Conservation (phyloP, 2,113 vertebrate genomes). For the Dissostichus mawsoni region DNA sequence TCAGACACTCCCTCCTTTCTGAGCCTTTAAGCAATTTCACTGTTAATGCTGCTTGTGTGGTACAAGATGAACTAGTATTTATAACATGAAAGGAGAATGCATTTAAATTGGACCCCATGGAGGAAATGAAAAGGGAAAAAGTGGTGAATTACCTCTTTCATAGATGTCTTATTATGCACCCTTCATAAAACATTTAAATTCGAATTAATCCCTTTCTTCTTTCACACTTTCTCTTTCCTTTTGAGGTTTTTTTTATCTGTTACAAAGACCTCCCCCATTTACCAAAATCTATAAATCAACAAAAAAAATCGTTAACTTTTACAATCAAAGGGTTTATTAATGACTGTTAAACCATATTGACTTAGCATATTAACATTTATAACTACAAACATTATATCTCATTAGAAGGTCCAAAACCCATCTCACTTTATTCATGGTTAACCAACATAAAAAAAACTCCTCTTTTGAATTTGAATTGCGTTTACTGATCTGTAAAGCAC, state of each 20-base stretch:
- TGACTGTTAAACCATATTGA: not conserved
- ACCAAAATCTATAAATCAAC: not conserved
- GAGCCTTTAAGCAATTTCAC: conserved; percentile 9
- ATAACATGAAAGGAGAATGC: not conserved
- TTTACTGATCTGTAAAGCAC: not conserved
- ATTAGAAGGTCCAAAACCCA: not conserved
- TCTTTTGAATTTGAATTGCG: not conserved
- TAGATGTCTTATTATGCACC: not conserved
- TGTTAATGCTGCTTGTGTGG: not conserved
- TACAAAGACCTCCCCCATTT: not conserved
- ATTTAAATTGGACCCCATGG: not conserved
- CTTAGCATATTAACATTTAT: not conserved
- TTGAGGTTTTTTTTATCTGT: not conserved
- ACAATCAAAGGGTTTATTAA: too few relatives aligned
- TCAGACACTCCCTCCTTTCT: conserved; percentile 7
- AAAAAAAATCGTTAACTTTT: too few relatives aligned
- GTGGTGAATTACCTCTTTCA: too few relatives aligned
- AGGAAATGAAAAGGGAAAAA: not conserved
- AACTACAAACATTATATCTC: not conserved
- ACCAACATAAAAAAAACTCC: not conserved
- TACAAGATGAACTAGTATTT: conserved; percentile 12
- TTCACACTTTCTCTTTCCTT: not conserved
- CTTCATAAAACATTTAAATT: not conserved
- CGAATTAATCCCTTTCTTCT: not conserved
- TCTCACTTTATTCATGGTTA: not conserved